phyloP scores from a whole-genome alignment of 37 sponge, comb jelly and placozoan genomes.

The Aplysina aerophoba region DNA sequence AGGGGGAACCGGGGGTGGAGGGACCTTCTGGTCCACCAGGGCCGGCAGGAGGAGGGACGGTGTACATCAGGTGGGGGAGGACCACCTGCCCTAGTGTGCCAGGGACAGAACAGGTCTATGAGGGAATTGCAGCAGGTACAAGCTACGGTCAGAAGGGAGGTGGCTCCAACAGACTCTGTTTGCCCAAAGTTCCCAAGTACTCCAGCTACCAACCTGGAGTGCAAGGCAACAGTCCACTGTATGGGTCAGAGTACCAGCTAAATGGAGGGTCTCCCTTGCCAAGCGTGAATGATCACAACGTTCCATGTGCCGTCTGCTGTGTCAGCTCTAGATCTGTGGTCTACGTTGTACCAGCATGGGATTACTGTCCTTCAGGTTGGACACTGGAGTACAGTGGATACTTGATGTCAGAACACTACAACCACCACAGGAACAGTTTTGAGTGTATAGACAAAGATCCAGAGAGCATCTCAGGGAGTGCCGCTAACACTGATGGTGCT shows the following conservation, averaged over 20 bases:
- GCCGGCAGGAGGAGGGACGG: slow-evolving; percentile 25
- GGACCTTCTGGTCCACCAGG: slow-evolving; percentile 44
- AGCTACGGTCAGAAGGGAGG: slow-evolving; percentile 40
- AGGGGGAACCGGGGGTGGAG: slow-evolving; percentile 15
- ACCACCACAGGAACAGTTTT: slow-evolving; percentile 12
- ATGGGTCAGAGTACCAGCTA: slow-evolving; percentile 20
- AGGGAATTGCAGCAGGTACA: slow-evolving; percentile 1
- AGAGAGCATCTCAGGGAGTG: slow-evolving; percentile 38
- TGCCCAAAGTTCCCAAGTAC: slow-evolving; percentile 40
- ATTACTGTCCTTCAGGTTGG: slow-evolving; percentile 36
- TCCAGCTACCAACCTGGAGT: slow-evolving; percentile 12
- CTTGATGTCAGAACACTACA: slow-evolving; percentile 38
- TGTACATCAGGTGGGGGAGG: slow-evolving; percentile 60
- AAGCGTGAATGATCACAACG: slow-evolving; percentile 11
- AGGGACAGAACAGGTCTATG: slow-evolving; percentile 45
- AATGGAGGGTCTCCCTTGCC: not conserved
- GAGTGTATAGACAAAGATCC: slow-evolving; percentile 65
- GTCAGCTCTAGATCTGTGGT: slow-evolving; percentile 27
- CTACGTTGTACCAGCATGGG: slow-evolving; percentile 54
- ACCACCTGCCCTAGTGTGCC: slow-evolving; percentile 35
- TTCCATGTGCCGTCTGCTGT: slow-evolving; percentile 45
- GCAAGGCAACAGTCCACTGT: slow-evolving; percentile 20
- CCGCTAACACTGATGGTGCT: slow-evolving; percentile 29
- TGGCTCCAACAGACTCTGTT: slow-evolving; percentile 55
- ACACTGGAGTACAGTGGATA: slow-evolving; percentile 65